Conservation (phyloP, 2,797 vertebrate genomes). For the Lutjanus campechanus region DNA sequence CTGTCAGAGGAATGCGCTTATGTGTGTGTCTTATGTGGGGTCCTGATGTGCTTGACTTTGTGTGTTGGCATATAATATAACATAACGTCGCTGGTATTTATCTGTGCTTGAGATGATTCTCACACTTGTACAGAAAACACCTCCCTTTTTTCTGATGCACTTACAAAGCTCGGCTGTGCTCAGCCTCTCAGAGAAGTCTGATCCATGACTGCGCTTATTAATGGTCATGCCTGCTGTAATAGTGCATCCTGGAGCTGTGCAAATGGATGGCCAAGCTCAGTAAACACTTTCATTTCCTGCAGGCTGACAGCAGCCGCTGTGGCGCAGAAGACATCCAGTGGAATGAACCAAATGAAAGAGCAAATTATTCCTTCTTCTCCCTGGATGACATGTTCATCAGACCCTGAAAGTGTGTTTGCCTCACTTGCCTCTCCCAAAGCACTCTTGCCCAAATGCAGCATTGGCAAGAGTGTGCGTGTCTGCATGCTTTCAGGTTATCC, state of each 20-base stretch:
- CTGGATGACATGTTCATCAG: slow-evolving; percentile 79
- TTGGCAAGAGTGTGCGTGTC: slow-evolving; percentile 9
- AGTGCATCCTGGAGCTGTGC: slow-evolving; percentile 52
- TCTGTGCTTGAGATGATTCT: background rate
- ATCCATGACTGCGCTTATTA: slow-evolving; percentile 51
- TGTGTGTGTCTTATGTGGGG: background rate
- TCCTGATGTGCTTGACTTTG: background rate
- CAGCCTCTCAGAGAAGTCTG: slow-evolving; percentile 23
- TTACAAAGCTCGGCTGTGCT: slow-evolving; percentile 11
- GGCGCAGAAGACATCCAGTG: slow-evolving; percentile 69
- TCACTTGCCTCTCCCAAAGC: slow-evolving; percentile 53
- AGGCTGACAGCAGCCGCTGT: slow-evolving; percentile 65
- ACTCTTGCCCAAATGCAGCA: slow-evolving; percentile 49
- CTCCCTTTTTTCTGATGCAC: background rate
- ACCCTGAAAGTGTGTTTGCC: slow-evolving; percentile 78
- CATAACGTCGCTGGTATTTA: background rate
- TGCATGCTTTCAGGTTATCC: slow-evolving; percentile 20
- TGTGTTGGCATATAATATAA: background rate
- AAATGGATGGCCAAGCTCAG: slow-evolving; percentile 57
- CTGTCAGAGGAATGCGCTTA: slow-evolving; percentile 1
- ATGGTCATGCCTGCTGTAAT: slow-evolving; percentile 50
- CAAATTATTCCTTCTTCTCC: slow-evolving; percentile 76
- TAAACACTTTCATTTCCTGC: slow-evolving; percentile 76
- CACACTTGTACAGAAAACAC: background rate
- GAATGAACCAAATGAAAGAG: slow-evolving; percentile 78